Evolutionary conservation across 2,888 invertebrate genomes (phyloP).

Genomic region (Marronus borbonicus): DNA sequence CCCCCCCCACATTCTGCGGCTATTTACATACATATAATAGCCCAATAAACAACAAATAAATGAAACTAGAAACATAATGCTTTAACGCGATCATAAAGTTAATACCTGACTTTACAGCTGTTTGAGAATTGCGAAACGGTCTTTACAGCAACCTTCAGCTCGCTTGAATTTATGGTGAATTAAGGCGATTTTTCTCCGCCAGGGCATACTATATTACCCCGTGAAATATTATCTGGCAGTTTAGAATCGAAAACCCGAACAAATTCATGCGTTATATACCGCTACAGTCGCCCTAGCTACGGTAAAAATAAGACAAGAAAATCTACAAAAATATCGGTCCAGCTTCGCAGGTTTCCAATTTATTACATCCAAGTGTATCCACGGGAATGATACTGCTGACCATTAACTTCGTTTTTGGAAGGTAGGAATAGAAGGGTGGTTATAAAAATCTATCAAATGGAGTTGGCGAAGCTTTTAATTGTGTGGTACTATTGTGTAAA

Average conservation of each 20-base stretch:
- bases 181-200: background rate
- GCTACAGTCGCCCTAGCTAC: no score
- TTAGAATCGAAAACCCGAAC: conserved; percentile 9
- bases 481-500: no score
- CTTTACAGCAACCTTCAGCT: background rate
- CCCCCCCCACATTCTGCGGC: no score
- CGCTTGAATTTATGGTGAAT: background rate
- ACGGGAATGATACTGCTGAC: background rate
- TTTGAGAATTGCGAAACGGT: background rate
- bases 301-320: conserved; percentile 16
- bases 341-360: background rate
- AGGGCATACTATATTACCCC: background rate
- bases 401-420: background rate
- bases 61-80: no score
- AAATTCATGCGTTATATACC: background rate
- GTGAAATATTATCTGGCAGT: conserved; percentile 23
- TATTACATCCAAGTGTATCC: conserved; percentile 18
- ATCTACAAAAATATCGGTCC: conserved; percentile 1
- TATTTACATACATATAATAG: no score
- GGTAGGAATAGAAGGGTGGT: background rate
- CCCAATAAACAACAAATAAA: no score
- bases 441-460: background rate
- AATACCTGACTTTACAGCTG: background rate
- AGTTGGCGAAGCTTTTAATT: background rate
- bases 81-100: no score